Evolutionary conservation across 2,113 vertebrate species (phyloP).

Genomic region (Copsychus sechellarum): DNA sequence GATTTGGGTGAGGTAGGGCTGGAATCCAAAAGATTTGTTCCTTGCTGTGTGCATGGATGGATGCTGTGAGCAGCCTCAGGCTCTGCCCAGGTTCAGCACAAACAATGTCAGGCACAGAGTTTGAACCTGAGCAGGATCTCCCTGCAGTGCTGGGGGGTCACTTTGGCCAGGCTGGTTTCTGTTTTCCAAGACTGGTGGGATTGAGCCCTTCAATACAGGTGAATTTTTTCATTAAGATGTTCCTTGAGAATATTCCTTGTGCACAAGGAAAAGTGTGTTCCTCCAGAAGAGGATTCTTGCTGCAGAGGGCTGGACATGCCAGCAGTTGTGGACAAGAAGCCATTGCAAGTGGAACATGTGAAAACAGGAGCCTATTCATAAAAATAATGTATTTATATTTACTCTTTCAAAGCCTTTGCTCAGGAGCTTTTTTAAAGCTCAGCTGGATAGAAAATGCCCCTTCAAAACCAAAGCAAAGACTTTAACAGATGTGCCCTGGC

Average conservation of each 20-base stretch:
- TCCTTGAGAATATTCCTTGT: background rate
- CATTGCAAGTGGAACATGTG: constrained; percentile 35
- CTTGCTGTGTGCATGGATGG: background rate
- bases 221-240: background rate
- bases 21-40: background rate
- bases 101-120: background rate
- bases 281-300: background rate
- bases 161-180: background rate
- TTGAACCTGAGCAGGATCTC: background rate
- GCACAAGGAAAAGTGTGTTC: background rate
- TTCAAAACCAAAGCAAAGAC: constrained; percentile 49
- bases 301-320: background rate
- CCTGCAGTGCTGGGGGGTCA: background rate
- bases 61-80: background rate
- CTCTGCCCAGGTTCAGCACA: background rate
- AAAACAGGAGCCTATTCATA: constrained; percentile 66
- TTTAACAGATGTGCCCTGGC: constrained; percentile 65
- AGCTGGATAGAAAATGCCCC: constrained; percentile 47
- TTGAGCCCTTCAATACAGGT: background rate
- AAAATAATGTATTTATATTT: constrained; percentile 62
- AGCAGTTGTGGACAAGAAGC: constrained; percentile 30
- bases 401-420: constrained; percentile 35
- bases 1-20: background rate
- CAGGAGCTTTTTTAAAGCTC: constrained; percentile 42
- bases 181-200: background rate